Evolutionary conservation across 2,888 invertebrate genomes (phyloP).

Genomic region (Macrophya alboannulata): DNA sequence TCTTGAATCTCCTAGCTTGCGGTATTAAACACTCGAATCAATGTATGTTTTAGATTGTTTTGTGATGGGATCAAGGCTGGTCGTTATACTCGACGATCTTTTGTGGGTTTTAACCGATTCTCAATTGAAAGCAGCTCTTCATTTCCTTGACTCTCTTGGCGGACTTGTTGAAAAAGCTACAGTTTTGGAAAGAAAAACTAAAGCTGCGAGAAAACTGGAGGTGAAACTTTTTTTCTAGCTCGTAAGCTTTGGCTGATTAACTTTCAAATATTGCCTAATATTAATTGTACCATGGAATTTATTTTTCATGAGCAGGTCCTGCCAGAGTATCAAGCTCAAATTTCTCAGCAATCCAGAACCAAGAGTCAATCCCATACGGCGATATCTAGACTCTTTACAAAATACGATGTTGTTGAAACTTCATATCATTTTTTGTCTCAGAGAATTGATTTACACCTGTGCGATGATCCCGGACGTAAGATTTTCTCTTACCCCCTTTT

Average conservation of each 20-base stretch:
- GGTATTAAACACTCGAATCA: neutral
- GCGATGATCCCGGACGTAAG: slow-evolving; percentile 96
- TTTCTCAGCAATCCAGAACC: slow-evolving; percentile 83
- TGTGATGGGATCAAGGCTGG: slow-evolving; percentile 94
- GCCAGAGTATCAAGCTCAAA: slow-evolving; percentile 89
- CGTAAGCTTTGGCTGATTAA: neutral
- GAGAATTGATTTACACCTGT: slow-evolving; percentile 96
- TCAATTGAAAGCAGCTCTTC: slow-evolving; percentile 95
- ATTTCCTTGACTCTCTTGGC: slow-evolving; percentile 92
- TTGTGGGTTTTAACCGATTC: slow-evolving; percentile 99
- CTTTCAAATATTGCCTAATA: slow-evolving; percentile 28
- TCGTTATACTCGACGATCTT: slow-evolving; percentile 96
- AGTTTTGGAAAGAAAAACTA: slow-evolving; percentile 89
- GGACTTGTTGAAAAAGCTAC: slow-evolving; percentile 92
- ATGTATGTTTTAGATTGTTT: slow-evolving; percentile 89
- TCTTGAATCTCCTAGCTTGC: neutral
- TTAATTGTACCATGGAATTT: slow-evolving; percentile 30
- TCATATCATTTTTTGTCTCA: slow-evolving; percentile 98
- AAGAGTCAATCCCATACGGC: slow-evolving; percentile 78
- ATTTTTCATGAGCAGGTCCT: slow-evolving; percentile 81
- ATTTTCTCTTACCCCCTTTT: slow-evolving; percentile 61
- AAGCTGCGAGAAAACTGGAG: slow-evolving; percentile 93
- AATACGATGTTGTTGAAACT: slow-evolving; percentile 97
- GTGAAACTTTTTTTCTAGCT: slow-evolving; percentile 75
- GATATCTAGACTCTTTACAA: slow-evolving; percentile 87